Evolutionary conservation across 30 jellyfish, hydroid and myxozoan species (phyloP).

Genomic region (Chrysaora quinquecirrha): DNA sequence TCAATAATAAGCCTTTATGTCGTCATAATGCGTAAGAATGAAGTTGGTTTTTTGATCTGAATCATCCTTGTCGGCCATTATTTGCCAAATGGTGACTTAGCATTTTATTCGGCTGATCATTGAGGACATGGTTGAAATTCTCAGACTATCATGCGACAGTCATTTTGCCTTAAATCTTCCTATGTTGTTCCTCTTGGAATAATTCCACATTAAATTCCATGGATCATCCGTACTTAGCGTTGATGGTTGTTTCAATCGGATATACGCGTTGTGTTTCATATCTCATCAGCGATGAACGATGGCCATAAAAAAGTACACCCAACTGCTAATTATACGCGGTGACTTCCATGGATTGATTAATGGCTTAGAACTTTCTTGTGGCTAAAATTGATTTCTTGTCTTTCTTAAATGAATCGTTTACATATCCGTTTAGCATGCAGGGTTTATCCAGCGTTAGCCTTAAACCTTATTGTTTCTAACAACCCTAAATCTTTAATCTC

Average conservation of each 20-base stretch:
- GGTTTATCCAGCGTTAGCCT: neutral
- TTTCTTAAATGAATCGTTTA: neutral
- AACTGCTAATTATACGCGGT: constrained; percentile 25
- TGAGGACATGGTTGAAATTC: constrained; percentile 1
- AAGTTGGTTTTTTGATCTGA: too few species aligned
- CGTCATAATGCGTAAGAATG: too few species aligned
- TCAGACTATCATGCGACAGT: neutral
- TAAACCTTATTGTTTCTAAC: neutral
- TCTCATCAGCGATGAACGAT: constrained; percentile 1
- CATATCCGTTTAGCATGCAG: constrained; percentile 25
- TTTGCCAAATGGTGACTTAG: too few species aligned
- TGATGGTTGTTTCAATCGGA: constrained; percentile 29
- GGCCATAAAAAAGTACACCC: constrained; percentile 32
- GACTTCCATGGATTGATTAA: constrained; percentile 20
- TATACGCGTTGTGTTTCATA: too few species aligned
- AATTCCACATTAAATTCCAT: constrained; percentile 14
- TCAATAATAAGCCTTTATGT: too few species aligned
- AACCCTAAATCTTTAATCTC: neutral
- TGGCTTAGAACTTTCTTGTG: constrained; percentile 9
- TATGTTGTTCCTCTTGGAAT: constrained; percentile 25
- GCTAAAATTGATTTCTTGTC: neutral
- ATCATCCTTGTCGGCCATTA: too few species aligned
- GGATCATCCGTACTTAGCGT: constrained; percentile 53
- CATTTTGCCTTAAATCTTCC: constrained; percentile 14
- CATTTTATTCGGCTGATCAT: neutral